Evolutionary conservation across 2,113 vertebrate genomes (phyloP).

Genomic region (Serilophus lunatus): DNA sequence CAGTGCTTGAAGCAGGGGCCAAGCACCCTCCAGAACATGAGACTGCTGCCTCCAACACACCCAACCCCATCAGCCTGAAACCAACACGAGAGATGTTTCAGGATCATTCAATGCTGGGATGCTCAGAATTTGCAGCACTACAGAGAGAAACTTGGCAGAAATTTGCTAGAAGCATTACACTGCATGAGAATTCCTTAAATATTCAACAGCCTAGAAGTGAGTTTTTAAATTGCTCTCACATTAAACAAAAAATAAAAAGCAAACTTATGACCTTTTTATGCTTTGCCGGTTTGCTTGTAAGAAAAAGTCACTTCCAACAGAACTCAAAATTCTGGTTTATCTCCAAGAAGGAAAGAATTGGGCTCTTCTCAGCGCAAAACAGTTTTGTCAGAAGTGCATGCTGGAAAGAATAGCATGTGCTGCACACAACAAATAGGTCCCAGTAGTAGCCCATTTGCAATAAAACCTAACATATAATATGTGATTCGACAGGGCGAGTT

Average conservation of each 20-base stretch:
- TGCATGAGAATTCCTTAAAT: not conserved
- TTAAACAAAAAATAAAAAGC: not conserved
- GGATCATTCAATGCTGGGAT: not conserved
- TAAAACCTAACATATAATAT: not conserved
- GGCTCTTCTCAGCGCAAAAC: not conserved
- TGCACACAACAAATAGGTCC: not conserved
- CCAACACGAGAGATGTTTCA: not conserved
- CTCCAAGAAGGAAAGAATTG: not conserved
- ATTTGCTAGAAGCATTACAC: not conserved
- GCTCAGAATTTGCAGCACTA: not conserved
- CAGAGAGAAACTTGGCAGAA: not conserved
- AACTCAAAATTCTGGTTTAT: not conserved
- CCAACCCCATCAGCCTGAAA: not conserved
- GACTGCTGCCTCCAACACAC: not conserved
- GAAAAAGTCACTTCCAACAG: not conserved
- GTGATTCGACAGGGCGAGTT: not conserved
- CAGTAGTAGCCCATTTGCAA: not conserved
- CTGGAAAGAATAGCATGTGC: not conserved
- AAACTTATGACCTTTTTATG: not conserved
- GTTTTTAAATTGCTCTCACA: not conserved
- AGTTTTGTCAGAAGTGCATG: not conserved
- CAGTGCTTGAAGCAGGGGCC: not conserved
- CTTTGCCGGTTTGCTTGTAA: not conserved
- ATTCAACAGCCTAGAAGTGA: not conserved
- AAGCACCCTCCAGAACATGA: not conserved